phyloP scores from a whole-genome alignment of 2,797 vertebrate species.

The Chelon auratus region DNA sequence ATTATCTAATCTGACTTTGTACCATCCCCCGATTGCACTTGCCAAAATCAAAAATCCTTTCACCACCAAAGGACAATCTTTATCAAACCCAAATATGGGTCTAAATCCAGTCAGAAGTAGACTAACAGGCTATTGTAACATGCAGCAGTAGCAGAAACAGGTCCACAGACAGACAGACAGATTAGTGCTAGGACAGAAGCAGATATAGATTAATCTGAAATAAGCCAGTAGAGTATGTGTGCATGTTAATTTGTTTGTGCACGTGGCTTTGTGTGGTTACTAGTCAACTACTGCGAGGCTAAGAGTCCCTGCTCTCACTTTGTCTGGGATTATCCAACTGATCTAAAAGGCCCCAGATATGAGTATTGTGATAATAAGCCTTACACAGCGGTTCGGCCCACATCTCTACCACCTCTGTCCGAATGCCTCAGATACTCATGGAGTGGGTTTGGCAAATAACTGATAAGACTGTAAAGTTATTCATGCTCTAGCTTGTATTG shows the following conservation, averaged over 20 bases:
- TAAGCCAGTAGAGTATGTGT: conserved; percentile 50
- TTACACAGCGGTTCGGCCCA: not conserved
- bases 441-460: too few relatives aligned
- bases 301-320: conserved; percentile 9
- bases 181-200: conserved; percentile 50
- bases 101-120: not conserved
- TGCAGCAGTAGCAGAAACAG: conserved; percentile 28
- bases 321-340: conserved; percentile 43
- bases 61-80: too few relatives aligned
- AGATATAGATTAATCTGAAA: conserved; percentile 64
- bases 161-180: conserved; percentile 43
- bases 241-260: conserved; percentile 22
- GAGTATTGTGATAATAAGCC: conserved; percentile 34
- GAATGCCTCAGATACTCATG: not conserved
- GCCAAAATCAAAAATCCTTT: too few relatives aligned
- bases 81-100: not conserved
- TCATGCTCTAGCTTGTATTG: too few relatives aligned
- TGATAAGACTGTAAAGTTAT: too few relatives aligned
- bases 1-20: too few relatives aligned
- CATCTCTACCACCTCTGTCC: not conserved
- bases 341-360: too few relatives aligned
- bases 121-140: conserved; percentile 6
- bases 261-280: conserved; percentile 20
- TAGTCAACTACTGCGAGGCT: not conserved
- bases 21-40: too few relatives aligned